These are phyloP conservation scores for Xestia rhomboidea DNA, from an alignment of 2,888 invertebrate species.

Conservation along the genomic window DNA sequence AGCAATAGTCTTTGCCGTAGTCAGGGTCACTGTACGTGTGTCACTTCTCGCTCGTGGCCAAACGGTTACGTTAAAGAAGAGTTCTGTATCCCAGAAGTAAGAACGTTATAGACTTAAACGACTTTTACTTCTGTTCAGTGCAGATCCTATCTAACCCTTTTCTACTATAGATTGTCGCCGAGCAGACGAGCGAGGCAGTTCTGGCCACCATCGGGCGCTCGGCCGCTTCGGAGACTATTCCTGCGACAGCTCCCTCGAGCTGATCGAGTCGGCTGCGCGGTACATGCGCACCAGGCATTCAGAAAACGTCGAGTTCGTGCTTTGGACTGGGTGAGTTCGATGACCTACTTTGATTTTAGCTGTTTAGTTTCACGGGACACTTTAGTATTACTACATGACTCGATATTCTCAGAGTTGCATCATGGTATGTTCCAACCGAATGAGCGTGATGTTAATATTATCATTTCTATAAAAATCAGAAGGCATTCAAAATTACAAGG, in stretches of 20 bases:
- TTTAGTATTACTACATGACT: neutral
- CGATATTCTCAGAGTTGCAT: neutral
- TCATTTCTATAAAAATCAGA: neutral
- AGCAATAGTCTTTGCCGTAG: too few species aligned
- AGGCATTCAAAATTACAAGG: neutral
- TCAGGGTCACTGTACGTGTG: too few species aligned
- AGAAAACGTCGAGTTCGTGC: conserved; percentile 97
- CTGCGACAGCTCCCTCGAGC: conserved; percentile 97
- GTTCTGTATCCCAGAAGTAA: neutral
- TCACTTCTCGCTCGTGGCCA: neutral
- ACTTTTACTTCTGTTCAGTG: neutral
- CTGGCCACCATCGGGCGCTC: conserved; percentile 91
- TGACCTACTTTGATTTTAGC: neutral
- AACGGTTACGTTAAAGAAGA: neutral
- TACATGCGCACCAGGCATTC: conserved; percentile 96
- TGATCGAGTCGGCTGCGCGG: conserved; percentile 96
- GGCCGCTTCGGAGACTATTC: conserved; percentile 91
- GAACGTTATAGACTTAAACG: too few species aligned
- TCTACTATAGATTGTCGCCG: conserved; percentile 91
- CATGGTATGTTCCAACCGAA: neutral
- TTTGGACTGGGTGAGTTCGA: conserved; percentile 97
- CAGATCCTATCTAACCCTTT: neutral
- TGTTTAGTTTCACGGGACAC: neutral
- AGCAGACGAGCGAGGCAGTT: conserved; percentile 90
- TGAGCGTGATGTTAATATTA: neutral